Percentiles rank a stretch among this genome's conserved stretches.
Conservation (phyloP, 2,888 invertebrate species). For the Chrysodeixis includens region DNA sequence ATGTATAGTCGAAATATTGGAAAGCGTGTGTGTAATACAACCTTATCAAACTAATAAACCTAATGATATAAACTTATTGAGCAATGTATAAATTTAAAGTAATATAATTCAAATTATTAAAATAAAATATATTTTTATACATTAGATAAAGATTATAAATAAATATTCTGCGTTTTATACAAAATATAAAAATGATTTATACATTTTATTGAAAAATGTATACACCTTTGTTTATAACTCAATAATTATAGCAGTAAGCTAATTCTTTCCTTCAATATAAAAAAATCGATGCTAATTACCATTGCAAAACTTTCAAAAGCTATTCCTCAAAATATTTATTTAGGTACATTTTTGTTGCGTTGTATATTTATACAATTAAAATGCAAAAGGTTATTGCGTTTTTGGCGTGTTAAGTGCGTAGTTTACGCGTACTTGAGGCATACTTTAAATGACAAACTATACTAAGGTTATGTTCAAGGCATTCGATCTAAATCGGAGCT, state of each 20-base stretch:
- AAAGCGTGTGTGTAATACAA: constrained; percentile 65
- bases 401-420: constrained; percentile 14
- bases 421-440: constrained; percentile 9
- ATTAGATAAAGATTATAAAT: constrained; percentile 13
- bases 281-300: no score
- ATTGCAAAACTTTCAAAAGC: no score
- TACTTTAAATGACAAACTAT: constrained; percentile 30
- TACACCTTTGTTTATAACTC: background rate
- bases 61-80: constrained; percentile 54
- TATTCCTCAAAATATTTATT: no score
- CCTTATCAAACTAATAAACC: constrained; percentile 32
- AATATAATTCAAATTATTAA: constrained; percentile 39
- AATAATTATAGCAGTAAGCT: background rate
- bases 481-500: constrained; percentile 44
- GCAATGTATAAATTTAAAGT: constrained; percentile 45
- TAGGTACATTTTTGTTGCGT: background rate
- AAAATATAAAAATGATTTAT: background rate
- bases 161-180: constrained; percentile 14
- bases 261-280: no score
- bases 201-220: background rate
- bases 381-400: background rate
- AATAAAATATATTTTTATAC: constrained; percentile 31
- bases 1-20: constrained; percentile 53
- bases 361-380: background rate
- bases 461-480: constrained; percentile 58